Evolutionary conservation across 2,797 vertebrate species (phyloP), one percentile per base, ranked within the genome.

Genomic region (Falco cherrug): DNA sequence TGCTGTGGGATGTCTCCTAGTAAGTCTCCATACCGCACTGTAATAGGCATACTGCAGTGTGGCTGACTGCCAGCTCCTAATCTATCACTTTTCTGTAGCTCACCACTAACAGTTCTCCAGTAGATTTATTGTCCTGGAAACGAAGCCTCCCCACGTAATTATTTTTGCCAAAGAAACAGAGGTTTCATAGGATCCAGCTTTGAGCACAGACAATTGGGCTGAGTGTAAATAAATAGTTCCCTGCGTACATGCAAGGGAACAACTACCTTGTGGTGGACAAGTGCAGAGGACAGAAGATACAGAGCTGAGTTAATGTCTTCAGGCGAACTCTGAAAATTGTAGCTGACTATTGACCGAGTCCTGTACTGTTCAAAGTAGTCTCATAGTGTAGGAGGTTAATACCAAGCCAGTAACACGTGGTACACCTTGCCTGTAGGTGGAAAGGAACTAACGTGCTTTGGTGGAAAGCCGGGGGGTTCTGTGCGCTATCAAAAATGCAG

Each of bases 291-390:
- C 39, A 10, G 15, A 75, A 75, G 43, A 14, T 5, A 4, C 18
- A 19, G 45, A 37, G 35, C 8, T 16, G 45, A 31, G 57, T 19
- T 56, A 2, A 21, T 15, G 24, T 29, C 73, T 78, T 28, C 31
- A 60, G 54, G 53, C 43, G 39, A 64, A 8, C 50, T 21, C 6
- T 2, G 6, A 47, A 15, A 15, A 15, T 10, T 25, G 33, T n/a
- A 26, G 93, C 95, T 24, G n/a, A 95, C 69, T 25, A 93, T 96
- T 97, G 95, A 94, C 87, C 14, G 35, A 57, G 33, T 14, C 3
- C 39, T 29, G 93, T 8, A 3, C 67, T 33, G 45, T 74, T 59
- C 41, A 18, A 56, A 80, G 88, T 29, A 16, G 6, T 5, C 16
- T 60, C 9, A 0, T 1, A 25, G 3, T 1, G 29, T 3, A 37